These are phyloP conservation scores for Acipenser transmontanus DNA, from an alignment of 2,797 vertebrate genomes.

Conservation along the genomic window DNA sequence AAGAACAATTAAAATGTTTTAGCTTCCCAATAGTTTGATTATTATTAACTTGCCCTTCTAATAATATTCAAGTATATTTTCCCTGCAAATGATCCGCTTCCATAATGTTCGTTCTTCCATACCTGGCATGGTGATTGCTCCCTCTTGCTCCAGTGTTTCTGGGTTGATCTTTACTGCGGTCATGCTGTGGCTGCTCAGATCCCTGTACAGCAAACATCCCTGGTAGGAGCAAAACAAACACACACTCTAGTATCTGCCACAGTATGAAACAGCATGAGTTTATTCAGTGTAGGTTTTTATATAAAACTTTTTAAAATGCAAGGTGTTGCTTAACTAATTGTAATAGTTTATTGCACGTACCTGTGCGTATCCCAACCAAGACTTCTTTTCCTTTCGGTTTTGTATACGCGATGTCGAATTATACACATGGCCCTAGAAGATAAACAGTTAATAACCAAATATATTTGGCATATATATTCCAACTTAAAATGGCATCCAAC, in stretches of 20 bases:
- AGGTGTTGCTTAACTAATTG: not conserved
- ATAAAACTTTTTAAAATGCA: not conserved
- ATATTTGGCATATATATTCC: too few relatives aligned
- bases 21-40: too few relatives aligned
- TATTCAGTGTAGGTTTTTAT: not conserved
- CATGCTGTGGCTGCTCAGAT: constrained; percentile 85
- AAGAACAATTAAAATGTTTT: too few relatives aligned
- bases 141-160: constrained; percentile 93
- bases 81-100: too few relatives aligned
- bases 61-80: too few relatives aligned
- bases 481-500: too few relatives aligned
- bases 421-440: constrained; percentile 90
- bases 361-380: constrained; percentile 98
- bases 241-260: too few relatives aligned
- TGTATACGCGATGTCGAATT: constrained; percentile 96
- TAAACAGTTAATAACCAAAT: constrained; percentile 9
- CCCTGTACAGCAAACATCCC: constrained; percentile 93
- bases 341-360: constrained; percentile 47
- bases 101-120: constrained; percentile 22
- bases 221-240: constrained; percentile 29
- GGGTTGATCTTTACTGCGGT: constrained; percentile 94
- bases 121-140: constrained; percentile 90
- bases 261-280: not conserved
- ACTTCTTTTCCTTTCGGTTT: constrained; percentile 92
- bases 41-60: too few relatives aligned